Percentiles rank a stretch among this genome's conserved stretches.
phyloP scores from a whole-genome alignment of 2,888 invertebrate genomes.

The Pristionchus entomophagus region DNA sequence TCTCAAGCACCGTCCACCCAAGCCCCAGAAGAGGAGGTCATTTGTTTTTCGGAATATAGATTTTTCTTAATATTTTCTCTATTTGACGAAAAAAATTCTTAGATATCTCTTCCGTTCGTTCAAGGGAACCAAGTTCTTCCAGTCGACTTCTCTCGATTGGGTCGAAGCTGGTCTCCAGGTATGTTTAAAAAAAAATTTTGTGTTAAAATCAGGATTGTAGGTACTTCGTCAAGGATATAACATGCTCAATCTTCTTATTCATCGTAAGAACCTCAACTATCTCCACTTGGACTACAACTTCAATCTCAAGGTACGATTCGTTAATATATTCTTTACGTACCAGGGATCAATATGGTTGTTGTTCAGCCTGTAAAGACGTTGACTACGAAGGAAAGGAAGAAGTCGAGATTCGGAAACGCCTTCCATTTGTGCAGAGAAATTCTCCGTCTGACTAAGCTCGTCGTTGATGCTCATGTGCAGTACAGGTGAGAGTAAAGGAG shows the following conservation, averaged over 20 bases:
- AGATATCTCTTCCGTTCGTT: slow-evolving; percentile 97
- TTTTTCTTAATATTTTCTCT: no score
- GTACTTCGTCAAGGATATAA: slow-evolving; percentile 97
- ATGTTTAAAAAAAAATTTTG: neutral
- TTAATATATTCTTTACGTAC: neutral
- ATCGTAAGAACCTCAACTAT: slow-evolving; percentile 98
- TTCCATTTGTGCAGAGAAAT: slow-evolving; percentile 99
- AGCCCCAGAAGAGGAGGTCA: slow-evolving; percentile 95
- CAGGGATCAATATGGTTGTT: neutral
- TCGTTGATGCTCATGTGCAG: slow-evolving; percentile 99
- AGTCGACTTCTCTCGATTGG: slow-evolving; percentile 99
- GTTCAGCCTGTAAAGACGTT: slow-evolving; percentile 94
- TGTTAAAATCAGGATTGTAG: slow-evolving; percentile 76
- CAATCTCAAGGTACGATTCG: slow-evolving; percentile 85
- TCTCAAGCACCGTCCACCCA: slow-evolving; percentile 95
- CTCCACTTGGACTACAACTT: slow-evolving; percentile 99
- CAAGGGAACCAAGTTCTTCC: slow-evolving; percentile 99
- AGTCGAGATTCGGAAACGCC: slow-evolving; percentile 86
- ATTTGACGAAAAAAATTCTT: no score
- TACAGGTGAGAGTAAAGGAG: slow-evolving; percentile 82
- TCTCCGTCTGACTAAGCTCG: slow-evolving; percentile 95
- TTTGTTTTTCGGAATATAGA: no score
- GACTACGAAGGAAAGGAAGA: slow-evolving; percentile 99
- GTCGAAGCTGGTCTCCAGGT: slow-evolving; percentile 96
- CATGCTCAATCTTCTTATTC: slow-evolving; percentile 98